Evolutionary conservation across 2,113 vertebrate species (phyloP).

Genomic region (Lathamus discolor): DNA sequence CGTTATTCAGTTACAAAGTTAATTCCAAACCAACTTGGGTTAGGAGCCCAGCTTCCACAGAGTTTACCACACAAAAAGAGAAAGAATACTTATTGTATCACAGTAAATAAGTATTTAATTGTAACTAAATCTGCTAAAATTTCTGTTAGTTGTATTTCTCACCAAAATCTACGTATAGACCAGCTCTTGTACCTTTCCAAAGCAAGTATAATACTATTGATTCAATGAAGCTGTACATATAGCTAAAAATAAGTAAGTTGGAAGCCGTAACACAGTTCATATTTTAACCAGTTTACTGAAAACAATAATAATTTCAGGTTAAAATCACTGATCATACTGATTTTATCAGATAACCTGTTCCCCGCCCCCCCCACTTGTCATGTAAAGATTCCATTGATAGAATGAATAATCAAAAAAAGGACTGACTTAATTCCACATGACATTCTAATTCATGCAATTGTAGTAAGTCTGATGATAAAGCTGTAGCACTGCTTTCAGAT

Average conservation of each 20-base stretch:
- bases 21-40: not conserved
- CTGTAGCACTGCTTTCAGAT: conserved; percentile 24
- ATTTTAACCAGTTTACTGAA: conserved; percentile 21
- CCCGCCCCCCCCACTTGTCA: not conserved
- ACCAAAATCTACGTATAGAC: not conserved
- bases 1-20: not conserved
- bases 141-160: not conserved
- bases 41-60: not conserved
- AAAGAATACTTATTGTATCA: not conserved
- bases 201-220: not conserved
- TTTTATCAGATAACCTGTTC: conserved; percentile 41
- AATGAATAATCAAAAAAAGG: conserved; percentile 49
- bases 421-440: conserved; percentile 55
- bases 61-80: not conserved
- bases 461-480: conserved; percentile 52
- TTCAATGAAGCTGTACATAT: not conserved
- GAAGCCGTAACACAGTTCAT: not conserved
- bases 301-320: conserved; percentile 27
- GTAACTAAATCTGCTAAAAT: not conserved
- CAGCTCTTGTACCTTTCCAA: not conserved
- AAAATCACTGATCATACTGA: conserved; percentile 38
- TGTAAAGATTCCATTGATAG: conserved; percentile 44
- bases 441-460: conserved; percentile 56
- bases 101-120: not conserved
- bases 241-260: not conserved